Evolutionary conservation across 2,113 vertebrate species (phyloP).

Genomic region (Calidris pygmaea): DNA sequence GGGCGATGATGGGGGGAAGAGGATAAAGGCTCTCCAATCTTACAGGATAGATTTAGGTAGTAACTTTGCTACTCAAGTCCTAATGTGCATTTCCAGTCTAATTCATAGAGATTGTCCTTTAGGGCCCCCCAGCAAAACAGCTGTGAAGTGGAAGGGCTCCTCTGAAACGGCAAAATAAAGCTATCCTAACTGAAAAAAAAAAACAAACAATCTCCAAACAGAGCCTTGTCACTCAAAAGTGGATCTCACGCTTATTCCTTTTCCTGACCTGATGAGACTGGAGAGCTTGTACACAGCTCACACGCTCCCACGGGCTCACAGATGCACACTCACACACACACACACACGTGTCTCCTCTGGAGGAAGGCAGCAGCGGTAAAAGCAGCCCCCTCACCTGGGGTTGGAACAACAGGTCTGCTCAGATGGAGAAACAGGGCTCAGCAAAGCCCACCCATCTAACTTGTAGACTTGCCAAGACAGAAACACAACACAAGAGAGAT

Average conservation of each 20-base stretch:
- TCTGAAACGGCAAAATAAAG: not conserved
- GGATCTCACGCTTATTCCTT: not conserved
- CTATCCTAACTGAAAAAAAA: not conserved
- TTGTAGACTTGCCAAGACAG: not conserved
- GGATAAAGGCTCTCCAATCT: not conserved
- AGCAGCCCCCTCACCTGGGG: not conserved
- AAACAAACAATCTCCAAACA: not conserved
- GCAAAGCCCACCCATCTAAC: not conserved
- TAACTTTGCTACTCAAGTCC: not conserved
- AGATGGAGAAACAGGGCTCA: not conserved
- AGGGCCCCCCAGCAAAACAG: not conserved
- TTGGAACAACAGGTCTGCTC: not conserved
- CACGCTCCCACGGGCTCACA: not conserved
- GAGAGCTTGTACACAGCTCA: not conserved
- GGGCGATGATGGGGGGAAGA: not conserved
- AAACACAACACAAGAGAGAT: not conserved
- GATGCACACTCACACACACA: not conserved
- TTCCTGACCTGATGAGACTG: not conserved
- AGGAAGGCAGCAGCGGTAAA: not conserved
- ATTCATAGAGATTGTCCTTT: slow-evolving; percentile 3
- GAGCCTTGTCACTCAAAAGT: not conserved
- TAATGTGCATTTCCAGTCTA: slow-evolving; percentile 26
- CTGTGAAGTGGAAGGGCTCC: not conserved
- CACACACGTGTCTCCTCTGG: not conserved
- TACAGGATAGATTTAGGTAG: slow-evolving; percentile 8